Evolutionary conservation across 53 echinoderm and acorn worm species (phyloP), one percentile per base, ranked within the genome.

Genomic region (Astropecten irregularis): DNA sequence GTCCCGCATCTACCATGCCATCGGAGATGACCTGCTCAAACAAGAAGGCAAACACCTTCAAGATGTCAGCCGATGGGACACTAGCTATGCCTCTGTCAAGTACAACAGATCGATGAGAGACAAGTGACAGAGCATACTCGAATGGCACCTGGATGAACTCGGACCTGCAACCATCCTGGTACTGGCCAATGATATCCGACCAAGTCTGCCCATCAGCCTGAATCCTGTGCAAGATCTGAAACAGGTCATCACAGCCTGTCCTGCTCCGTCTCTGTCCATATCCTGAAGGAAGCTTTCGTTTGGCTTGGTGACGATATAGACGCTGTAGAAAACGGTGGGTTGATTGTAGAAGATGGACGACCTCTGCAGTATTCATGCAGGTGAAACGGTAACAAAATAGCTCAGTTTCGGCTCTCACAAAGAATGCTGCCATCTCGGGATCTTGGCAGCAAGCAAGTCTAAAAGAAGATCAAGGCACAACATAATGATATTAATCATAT

Each of bases 381-480:
- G 87, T 47, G 59, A 97, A 97, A 6, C 97, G 83, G 54, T 92
- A 72, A 23, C 92, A 84, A 47, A 97, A 97, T 10, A 97, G 84
- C 49, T 90, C 90, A 1, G 94, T 97, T 70, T 97, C 97, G 1
- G 97, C 74, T 61, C 66, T 82, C 23, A 94, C 46, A 53, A 83
- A 76, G 76, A 89, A 97, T 19, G 89, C 48, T 9, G 89, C 57
- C 62, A 94, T 76, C 39, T 94, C 94, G 14, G 55, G 36, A 77
- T 94, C 90, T 56, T 82, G 56, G 28, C 83, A 84, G 66, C 94
- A 97, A 28, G 90, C 88, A 39, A 97, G 81, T 38, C 97, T 97
- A 84, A 16, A 46, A 64, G n/a, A 0, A 53, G 9, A 26, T 9
- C 22, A 6, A 21, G 25, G 51, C 15, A 51, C 51, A 51, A 4